phyloP scores from a whole-genome alignment of 1,140 invertebrate genomes.

The Caerostris extrusa region DNA sequence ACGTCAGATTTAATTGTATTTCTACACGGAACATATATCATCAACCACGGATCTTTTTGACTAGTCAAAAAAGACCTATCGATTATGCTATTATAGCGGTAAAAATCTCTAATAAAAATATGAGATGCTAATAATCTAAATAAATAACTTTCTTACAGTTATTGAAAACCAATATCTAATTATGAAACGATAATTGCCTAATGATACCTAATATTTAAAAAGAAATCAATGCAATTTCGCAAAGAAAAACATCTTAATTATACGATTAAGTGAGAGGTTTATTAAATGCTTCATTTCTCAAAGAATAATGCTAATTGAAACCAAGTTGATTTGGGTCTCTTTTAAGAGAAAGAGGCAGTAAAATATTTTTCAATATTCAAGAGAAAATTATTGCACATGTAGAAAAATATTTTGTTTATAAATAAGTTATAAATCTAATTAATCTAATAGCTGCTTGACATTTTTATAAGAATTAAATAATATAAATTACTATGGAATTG shows the following conservation, averaged over 20 bases:
- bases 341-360: too few relatives aligned
- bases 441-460: too few relatives aligned
- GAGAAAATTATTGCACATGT: too few relatives aligned
- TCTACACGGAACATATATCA: too few relatives aligned
- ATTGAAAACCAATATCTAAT: constrained; percentile 24
- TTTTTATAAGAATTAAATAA: too few relatives aligned
- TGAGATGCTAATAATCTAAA: neutral
- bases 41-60: too few relatives aligned
- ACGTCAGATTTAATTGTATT: too few relatives aligned
- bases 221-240: neutral
- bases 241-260: constrained; percentile 14
- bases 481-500: too few relatives aligned
- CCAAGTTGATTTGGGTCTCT: too few relatives aligned
- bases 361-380: too few relatives aligned
- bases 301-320: neutral
- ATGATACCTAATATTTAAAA: neutral
- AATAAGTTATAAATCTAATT: too few relatives aligned
- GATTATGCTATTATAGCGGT: neutral
- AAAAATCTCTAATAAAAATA: neutral
- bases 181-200: constrained; percentile 32
- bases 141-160: neutral
- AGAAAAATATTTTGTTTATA: too few relatives aligned
- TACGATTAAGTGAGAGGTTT: neutral
- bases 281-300: neutral
- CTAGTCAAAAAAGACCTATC: neutral